Percentiles rank a stretch among this genome's conserved stretches.
Conservation (phyloP, 2,113 vertebrate species). For the Poecile atricapillus region DNA sequence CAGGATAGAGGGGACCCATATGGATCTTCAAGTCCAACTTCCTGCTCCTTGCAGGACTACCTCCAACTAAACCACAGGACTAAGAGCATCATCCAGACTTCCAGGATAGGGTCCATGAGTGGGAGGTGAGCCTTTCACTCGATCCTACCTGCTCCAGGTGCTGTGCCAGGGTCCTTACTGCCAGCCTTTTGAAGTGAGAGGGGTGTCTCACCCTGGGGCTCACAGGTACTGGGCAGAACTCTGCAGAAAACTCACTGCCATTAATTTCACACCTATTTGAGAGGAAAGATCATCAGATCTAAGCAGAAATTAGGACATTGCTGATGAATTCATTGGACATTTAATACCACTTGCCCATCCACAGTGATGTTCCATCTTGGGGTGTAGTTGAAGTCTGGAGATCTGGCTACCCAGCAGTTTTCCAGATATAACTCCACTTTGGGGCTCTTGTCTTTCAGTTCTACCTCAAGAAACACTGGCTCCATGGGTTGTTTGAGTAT, state of each 20-base stretch:
- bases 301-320: background rate
- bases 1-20: background rate
- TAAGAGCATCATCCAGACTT: background rate
- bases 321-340: background rate
- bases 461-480: conserved; percentile 30
- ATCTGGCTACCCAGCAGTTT: conserved; percentile 22
- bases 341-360: conserved; percentile 24
- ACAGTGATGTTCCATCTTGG: conserved; percentile 22
- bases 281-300: background rate
- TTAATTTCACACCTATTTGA: conserved; percentile 22
- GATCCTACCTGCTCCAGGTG: background rate
- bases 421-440: background rate
- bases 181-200: conserved; percentile 40
- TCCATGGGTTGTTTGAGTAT: background rate
- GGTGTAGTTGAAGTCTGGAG: background rate
- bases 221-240: background rate
- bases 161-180: background rate
- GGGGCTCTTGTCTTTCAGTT: background rate
- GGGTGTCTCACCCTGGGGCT: conserved; percentile 11
- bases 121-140: background rate
- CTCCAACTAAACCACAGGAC: background rate
- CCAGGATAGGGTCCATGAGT: background rate
- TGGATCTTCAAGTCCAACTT: background rate
- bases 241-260: background rate
- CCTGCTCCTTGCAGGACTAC: background rate